A percentile compares a stretch with the other conserved stretches of the same genome.
These are phyloP conservation scores for Parnassius glacialis DNA, from an alignment of 2,888 invertebrate genomes.

Conservation along the genomic window DNA sequence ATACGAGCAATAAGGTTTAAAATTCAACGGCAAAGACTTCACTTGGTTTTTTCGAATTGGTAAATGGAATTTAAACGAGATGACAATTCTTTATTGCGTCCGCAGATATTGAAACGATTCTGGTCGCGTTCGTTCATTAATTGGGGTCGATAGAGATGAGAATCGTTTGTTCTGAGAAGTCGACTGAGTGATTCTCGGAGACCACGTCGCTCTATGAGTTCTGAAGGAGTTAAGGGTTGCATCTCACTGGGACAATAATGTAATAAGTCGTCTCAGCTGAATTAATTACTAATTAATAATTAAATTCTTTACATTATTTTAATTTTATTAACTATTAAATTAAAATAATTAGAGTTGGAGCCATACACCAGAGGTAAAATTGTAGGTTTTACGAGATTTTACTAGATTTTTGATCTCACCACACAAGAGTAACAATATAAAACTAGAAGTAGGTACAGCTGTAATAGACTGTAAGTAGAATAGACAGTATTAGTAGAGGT, in stretches of 20 bases:
- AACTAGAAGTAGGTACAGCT: no score
- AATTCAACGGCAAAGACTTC: constrained; percentile 40
- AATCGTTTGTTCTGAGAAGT: constrained; percentile 47
- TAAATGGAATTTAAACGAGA: constrained; percentile 74
- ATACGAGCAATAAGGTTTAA: constrained; percentile 50
- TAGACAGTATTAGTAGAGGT: no score
- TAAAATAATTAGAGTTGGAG: no score
- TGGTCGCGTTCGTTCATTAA: constrained; percentile 51
- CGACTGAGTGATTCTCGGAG: constrained; percentile 54
- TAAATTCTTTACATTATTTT: no score
- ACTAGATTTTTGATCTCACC: no score
- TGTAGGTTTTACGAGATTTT: no score
- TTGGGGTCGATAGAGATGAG: constrained; percentile 54
- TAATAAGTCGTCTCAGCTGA: no score
- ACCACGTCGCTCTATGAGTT: constrained; percentile 30
- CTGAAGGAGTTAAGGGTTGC: constrained; percentile 34
- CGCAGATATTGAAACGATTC: constrained; percentile 47
- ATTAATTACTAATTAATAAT: no score
- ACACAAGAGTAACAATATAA: no score
- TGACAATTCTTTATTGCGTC: constrained; percentile 63
- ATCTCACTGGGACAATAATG: constrained; percentile 39
- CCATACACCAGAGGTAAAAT: no score
- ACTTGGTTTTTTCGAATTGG: constrained; percentile 51
- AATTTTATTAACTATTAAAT: no score
- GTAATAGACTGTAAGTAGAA: no score